A percentile compares a stretch with the other conserved stretches of the same genome.
Conservation (phyloP, 2,888 invertebrate species). For the Patella depressa region DNA sequence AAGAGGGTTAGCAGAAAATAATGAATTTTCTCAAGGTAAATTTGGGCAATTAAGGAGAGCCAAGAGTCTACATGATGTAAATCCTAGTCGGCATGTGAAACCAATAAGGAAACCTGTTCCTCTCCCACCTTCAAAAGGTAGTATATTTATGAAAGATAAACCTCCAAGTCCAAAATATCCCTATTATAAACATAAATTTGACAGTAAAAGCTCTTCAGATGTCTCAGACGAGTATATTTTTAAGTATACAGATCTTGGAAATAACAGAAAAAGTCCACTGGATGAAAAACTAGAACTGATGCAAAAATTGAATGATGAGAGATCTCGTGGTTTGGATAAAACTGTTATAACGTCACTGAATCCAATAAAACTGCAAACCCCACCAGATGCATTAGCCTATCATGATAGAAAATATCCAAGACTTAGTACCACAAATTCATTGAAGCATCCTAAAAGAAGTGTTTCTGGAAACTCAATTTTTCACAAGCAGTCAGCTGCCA, state of each 20-base stretch:
- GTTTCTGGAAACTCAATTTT: constrained; percentile 2
- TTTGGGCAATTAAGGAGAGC: constrained; percentile 29
- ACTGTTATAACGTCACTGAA: background rate
- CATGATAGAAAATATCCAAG: background rate
- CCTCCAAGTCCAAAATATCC: background rate
- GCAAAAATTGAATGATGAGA: constrained; percentile 3
- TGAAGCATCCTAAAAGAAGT: background rate
- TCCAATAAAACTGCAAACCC: background rate
- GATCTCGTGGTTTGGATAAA: background rate
- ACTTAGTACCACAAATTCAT: background rate
- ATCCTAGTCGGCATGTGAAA: background rate
- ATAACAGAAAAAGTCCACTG: background rate
- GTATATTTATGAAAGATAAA: background rate
- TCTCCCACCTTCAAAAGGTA: background rate
- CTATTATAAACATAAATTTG: background rate
- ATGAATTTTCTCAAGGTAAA: constrained; percentile 54
- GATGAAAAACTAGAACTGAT: constrained; percentile 1
- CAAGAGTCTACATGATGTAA: background rate
- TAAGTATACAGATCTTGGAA: background rate
- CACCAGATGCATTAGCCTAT: background rate
- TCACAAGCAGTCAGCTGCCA: background rate
- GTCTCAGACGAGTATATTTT: constrained; percentile 1
- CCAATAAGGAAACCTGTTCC: background rate
- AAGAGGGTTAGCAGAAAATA: constrained; percentile 52
- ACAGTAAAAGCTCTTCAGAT: too few species aligned